These are phyloP conservation scores for Allobates femoralis DNA, from an alignment of 2,797 vertebrate species.

Conservation along the genomic window DNA sequence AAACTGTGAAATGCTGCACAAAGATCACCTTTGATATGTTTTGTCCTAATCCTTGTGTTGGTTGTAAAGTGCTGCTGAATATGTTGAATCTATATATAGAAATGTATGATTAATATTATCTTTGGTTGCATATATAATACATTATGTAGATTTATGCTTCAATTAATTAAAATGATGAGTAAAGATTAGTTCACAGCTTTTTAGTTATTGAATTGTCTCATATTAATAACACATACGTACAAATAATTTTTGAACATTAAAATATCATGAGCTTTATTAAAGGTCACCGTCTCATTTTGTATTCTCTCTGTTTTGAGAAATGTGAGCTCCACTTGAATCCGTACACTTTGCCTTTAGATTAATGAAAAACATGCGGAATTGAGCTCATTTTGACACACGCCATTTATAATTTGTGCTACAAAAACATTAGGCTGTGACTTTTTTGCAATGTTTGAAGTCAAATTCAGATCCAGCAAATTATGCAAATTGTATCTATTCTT, in stretches of 20 bases:
- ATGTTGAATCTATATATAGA: too few species aligned
- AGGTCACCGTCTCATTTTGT: slow-evolving; percentile 64
- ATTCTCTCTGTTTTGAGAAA: slow-evolving; percentile 64
- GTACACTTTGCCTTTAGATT: slow-evolving; percentile 64
- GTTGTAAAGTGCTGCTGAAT: too few species aligned
- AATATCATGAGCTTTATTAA: slow-evolving; percentile 60
- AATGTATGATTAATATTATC: too few species aligned
- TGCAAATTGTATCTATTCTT: slow-evolving; percentile 78
- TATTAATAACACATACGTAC: slow-evolving; percentile 48
- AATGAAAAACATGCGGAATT: slow-evolving; percentile 64
- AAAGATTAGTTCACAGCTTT: slow-evolving; percentile 21
- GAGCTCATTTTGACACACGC: slow-evolving; percentile 65
- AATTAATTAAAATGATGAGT: slow-evolving; percentile 11
- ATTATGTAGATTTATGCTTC: background rate
- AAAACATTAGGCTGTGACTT: slow-evolving; percentile 68
- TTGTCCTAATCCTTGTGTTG: background rate
- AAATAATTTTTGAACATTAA: slow-evolving; percentile 60
- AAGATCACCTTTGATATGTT: background rate
- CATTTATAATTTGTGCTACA: slow-evolving; percentile 69
- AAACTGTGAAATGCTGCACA: background rate
- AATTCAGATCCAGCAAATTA: slow-evolving; percentile 73
- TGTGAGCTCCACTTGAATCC: slow-evolving; percentile 56
- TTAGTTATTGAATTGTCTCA: slow-evolving; percentile 35
- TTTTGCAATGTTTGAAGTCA: slow-evolving; percentile 68
- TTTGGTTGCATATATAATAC: too few species aligned